These are phyloP conservation scores for Ochotona curzoniae DNA, from an alignment of 2,113 vertebrate species.

Conservation along the genomic window DNA sequence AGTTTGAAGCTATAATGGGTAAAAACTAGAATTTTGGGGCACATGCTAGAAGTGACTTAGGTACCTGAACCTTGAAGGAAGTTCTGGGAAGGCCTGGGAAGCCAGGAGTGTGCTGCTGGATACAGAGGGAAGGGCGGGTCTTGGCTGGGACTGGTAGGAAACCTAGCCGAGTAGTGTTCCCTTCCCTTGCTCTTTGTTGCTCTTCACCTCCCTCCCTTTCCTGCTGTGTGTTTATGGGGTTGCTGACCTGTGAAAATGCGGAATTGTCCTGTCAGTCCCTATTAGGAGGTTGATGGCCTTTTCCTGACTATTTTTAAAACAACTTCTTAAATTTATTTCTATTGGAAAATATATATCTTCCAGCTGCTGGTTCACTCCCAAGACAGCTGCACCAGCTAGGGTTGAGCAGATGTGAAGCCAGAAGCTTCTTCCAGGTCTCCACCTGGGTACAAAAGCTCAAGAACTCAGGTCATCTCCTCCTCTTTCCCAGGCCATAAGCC, in stretches of 20 bases:
- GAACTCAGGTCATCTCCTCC: too few species aligned
- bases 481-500: too few species aligned
- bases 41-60: neutral
- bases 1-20: neutral
- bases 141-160: neutral
- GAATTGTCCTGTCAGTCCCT: neutral
- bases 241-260: neutral
- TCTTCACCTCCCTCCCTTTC: too few species aligned
- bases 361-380: too few species aligned
- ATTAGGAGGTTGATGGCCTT: neutral
- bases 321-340: too few species aligned
- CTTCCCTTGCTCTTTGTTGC: too few species aligned
- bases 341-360: too few species aligned
- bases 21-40: neutral
- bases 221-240: neutral
- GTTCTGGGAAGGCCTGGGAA: neutral
- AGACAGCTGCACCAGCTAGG: too few species aligned
- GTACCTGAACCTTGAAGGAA: neutral
- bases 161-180: neutral
- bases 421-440: too few species aligned
- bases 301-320: neutral
- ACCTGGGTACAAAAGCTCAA: too few species aligned
- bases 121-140: neutral
- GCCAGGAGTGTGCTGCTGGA: neutral
- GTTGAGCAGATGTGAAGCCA: too few species aligned